A percentile compares a stretch with the other conserved stretches of the same genome.
These are phyloP conservation scores for Bos taurus DNA, from an alignment of 2,113 vertebrate species.

Conservation along the genomic window ARS-UCD2.0 NC_037348.1:67850501-67851000, in stretches of 20 bases:
- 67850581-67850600: neutral
- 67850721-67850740: neutral
- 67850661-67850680: neutral
- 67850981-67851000: neutral
- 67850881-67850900: neutral
- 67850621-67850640: neutral
- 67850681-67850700: neutral
- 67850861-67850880: neutral
- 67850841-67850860: neutral
- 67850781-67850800: fast-evolving
- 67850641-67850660: neutral
- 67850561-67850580: neutral
- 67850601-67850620: neutral
- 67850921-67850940: neutral
- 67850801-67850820: neutral
- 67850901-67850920: neutral
- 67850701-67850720: neutral
- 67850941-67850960: neutral
- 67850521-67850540: neutral
- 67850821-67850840: neutral
- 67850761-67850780: neutral
- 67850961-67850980: slow-evolving; percentile 39
- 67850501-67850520: neutral
- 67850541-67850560: neutral
- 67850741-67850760: fast-evolving